Evolutionary conservation across 2,797 vertebrate species (phyloP), one percentile per base, ranked within the genome.

Genomic region (Alcedo quadribrachys): DNA sequence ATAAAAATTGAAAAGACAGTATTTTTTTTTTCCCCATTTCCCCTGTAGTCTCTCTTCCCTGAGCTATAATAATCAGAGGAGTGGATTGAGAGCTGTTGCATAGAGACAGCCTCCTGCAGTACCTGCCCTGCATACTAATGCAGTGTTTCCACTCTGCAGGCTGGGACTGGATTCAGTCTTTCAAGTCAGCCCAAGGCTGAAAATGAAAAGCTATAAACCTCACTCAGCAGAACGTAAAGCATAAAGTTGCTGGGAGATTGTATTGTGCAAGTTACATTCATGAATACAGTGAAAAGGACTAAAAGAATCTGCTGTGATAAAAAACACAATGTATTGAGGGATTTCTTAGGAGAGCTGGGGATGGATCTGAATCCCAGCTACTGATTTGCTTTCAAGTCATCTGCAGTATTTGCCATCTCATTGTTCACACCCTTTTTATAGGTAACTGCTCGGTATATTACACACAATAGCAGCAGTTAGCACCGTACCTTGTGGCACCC

Each of bases 41-140:
- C 20, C 30, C 80, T 81, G 73, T 69, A 85, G 66, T 60, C 12
- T 60, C n/a, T 66, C 80, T 78, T 92, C 43, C 60, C 43, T 58
- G 55, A 95, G 92, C 95, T 82, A 85, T 92, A 96, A 96, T 96
- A 97, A 97, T 95, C 93, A 97, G 95, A 97, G 90, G 45, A 97
- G 68, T 78, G 77, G 94, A 97, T 96, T 91, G 81, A 96, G 96
- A 92, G 93, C 95, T 95, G 97, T 97, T 37, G 95, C 97, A 35
- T 81, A 94, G 97, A 97, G 96, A 97, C 97, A 97, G 96, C 91
- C 92, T 97, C 93, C 83, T 92, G 28, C 19, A 11, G 73, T 95
- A 97, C 97, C 97, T 97, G 96, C 95, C 66, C 92, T 95, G 98
- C 76, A 98, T 97, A 92, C 97, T 96, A 96, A 98, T 96, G 68